A percentile compares a stretch with the other conserved stretches of the same genome.
Conservation (phyloP, 2,797 vertebrate genomes). For the Enteromius mattozi region DNA sequence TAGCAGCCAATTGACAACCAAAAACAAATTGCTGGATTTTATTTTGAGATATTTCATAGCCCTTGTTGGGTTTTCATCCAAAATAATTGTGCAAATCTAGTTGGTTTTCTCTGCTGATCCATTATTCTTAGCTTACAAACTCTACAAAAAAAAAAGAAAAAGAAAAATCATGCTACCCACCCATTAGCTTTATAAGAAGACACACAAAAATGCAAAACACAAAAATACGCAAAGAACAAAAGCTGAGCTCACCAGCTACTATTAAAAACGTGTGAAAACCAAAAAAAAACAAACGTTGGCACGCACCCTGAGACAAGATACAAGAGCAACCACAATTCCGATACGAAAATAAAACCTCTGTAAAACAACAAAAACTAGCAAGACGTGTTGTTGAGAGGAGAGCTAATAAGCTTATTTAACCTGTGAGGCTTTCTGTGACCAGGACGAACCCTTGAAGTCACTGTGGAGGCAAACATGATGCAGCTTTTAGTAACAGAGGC, state of each 20-base stretch:
- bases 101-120: conserved; percentile 21
- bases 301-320: conserved; percentile 88
- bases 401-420: conserved; percentile 59
- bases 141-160: background rate
- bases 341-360: conserved; percentile 71
- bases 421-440: conserved; percentile 50
- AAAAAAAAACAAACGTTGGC: conserved; percentile 75
- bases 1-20: conserved; percentile 20
- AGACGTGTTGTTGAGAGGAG: conserved; percentile 54
- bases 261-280: conserved; percentile 65
- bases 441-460: conserved; percentile 27
- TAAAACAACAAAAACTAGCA: conserved; percentile 55
- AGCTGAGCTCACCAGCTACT: conserved; percentile 38
- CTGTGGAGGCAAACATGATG: conserved; percentile 43
- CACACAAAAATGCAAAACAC: conserved; percentile 52
- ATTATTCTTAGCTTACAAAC: conserved; percentile 60
- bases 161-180: conserved; percentile 9
- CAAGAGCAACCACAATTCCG: conserved; percentile 77
- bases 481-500: conserved; percentile 42
- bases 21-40: conserved; percentile 26
- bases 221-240: conserved; percentile 4
- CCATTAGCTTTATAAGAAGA: conserved; percentile 54
- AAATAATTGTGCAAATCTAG: conserved; percentile 52
- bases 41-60: conserved; percentile 51
- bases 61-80: conserved; percentile 51